phyloP scores from a whole-genome alignment of 37 sponge, comb jelly and placozoan species.

The Chondrilla cf. caribensis region DNA sequence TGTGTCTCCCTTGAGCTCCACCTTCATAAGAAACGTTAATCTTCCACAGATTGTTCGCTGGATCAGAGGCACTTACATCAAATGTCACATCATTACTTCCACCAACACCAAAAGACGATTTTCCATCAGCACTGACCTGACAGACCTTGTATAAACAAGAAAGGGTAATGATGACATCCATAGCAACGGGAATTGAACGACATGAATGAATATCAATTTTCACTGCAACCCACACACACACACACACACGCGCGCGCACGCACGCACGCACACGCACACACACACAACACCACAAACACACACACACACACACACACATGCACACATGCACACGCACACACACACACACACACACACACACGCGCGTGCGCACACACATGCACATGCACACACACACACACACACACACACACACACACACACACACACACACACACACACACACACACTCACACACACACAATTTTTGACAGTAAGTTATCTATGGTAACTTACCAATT shows the following conservation, averaged over 20 bases:
- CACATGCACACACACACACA: too few relatives aligned
- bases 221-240: neutral
- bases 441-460: neutral
- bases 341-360: conserved; percentile 26
- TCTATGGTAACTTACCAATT: neutral
- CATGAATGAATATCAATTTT: too few relatives aligned
- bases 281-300: neutral
- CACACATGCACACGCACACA: neutral
- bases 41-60: too few relatives aligned
- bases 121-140: neutral
- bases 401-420: too few relatives aligned
- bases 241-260: conserved; percentile 4
- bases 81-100: too few relatives aligned
- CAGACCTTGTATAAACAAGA: neutral
- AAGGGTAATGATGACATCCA: too few relatives aligned
- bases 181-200: too few relatives aligned
- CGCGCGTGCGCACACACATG: conserved; percentile 42
- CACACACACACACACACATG: conserved; percentile 28
- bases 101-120: neutral
- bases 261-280: neutral
- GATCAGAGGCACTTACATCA: too few relatives aligned
- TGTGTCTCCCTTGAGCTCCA: too few relatives aligned
- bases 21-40: too few relatives aligned
- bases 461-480: neutral
- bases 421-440: too few relatives aligned